These are phyloP conservation scores for Zosterops borbonicus DNA, from an alignment of 2,113 vertebrate genomes.

Conservation along the genomic window DNA sequence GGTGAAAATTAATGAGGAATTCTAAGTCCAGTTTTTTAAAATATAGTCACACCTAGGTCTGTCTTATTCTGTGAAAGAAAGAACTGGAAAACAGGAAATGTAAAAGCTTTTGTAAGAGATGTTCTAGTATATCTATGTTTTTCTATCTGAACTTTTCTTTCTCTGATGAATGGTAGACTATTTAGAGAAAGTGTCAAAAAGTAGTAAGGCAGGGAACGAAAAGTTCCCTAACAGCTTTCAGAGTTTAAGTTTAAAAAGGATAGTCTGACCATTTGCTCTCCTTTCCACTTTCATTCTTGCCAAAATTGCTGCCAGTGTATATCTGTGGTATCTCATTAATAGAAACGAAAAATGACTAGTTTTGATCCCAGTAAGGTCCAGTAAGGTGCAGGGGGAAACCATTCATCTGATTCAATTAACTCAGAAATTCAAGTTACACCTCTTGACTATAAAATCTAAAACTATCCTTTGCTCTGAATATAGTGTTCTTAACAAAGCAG, in stretches of 20 bases:
- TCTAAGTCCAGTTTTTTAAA: background rate
- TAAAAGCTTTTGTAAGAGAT: background rate
- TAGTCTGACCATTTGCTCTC: background rate
- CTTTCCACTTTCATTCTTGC: conserved; percentile 1
- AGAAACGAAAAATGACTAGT: conserved; percentile 24
- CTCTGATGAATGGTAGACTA: background rate
- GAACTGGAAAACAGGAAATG: background rate
- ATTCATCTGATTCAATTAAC: conserved; percentile 35
- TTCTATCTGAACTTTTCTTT: background rate
- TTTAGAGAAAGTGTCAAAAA: background rate
- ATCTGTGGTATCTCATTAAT: conserved; percentile 2
- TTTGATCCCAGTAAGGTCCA: conserved; percentile 13
- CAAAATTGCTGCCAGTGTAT: background rate
- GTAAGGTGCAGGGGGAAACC: background rate
- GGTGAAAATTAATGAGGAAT: background rate
- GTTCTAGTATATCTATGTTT: background rate
- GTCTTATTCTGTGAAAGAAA: background rate
- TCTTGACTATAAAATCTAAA: conserved; percentile 9
- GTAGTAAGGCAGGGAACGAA: background rate
- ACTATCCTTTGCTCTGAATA: background rate
- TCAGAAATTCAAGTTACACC: background rate
- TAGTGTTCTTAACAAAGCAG: background rate
- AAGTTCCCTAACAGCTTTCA: background rate
- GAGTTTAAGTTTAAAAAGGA: conserved; percentile 23
- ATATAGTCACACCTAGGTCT: background rate